A percentile compares a stretch with the other conserved stretches of the same genome.
Conservation (phyloP, 2,888 invertebrate species). For the Entomobrya multifasciata region DNA sequence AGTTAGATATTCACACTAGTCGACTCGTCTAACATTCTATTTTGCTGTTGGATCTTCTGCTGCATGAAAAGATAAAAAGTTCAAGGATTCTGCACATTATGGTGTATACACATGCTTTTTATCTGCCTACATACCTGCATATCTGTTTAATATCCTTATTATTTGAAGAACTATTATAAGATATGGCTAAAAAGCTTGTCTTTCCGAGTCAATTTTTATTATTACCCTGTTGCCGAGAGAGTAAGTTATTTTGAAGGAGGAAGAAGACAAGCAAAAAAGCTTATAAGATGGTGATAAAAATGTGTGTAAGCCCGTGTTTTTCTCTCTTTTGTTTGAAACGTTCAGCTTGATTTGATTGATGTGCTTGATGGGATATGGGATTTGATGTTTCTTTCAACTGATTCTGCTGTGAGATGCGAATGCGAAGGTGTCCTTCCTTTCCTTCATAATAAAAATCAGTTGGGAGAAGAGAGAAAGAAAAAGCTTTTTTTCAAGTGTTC, state of each 20-base stretch:
- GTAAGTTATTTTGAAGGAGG: too few species aligned
- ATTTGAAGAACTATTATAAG: too few species aligned
- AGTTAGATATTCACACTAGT: background rate
- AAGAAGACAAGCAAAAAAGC: too few species aligned
- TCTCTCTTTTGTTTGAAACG: constrained; percentile 9
- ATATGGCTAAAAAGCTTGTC: background rate
- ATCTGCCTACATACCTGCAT: too few species aligned
- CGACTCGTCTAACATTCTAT: background rate
- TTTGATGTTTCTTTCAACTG: constrained; percentile 3
- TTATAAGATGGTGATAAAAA: too few species aligned
- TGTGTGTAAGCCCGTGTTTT: background rate
- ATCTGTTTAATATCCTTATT: too few species aligned
- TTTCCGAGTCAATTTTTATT: constrained; percentile 24
- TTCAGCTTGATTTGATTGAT: constrained; percentile 50
- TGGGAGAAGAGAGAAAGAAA: background rate
- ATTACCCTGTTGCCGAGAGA: too few species aligned
- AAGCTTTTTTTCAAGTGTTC: background rate
- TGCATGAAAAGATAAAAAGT: constrained; percentile 46
- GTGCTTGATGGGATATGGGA: constrained; percentile 38
- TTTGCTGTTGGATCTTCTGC: background rate
- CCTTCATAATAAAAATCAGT: constrained; percentile 12
- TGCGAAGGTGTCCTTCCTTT: constrained; percentile 32
- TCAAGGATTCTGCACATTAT: constrained; percentile 42
- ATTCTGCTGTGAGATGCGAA: background rate
- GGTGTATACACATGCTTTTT: background rate